Conservation (phyloP, 1,140 invertebrate species). For the Platyura marginata region DNA sequence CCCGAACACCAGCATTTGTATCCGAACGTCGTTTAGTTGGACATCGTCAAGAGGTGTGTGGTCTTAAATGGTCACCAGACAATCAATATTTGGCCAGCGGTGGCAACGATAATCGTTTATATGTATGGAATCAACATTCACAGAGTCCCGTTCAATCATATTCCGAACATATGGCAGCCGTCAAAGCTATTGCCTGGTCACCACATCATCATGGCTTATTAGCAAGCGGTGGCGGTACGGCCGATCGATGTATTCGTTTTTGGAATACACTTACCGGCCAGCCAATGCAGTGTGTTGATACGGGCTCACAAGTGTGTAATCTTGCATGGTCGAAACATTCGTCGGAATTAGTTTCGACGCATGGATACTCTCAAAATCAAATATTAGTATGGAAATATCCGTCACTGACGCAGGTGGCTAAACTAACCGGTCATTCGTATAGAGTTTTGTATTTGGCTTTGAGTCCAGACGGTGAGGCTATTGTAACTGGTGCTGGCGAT, state of each 20-base stretch:
- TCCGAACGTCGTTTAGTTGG: constrained; percentile 65
- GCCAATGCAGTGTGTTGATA: constrained; percentile 97
- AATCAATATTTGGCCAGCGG: constrained; percentile 96
- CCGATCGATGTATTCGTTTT: constrained; percentile 93
- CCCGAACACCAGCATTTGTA: constrained; percentile 63
- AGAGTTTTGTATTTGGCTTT: constrained; percentile 93
- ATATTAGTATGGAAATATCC: constrained; percentile 99
- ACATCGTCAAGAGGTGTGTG: constrained; percentile 96
- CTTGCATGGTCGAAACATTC: constrained; percentile 98
- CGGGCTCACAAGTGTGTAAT: constrained; percentile 97
- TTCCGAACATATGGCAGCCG: constrained; percentile 93
- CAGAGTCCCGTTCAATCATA: constrained; percentile 86
- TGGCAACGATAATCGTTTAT: constrained; percentile 96
- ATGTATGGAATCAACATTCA: constrained; percentile 92
- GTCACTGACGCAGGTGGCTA: constrained; percentile 82
- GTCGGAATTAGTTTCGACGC: constrained; percentile 93
- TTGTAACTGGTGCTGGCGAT: constrained; percentile 97
- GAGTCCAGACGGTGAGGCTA: constrained; percentile 97
- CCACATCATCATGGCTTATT: constrained; percentile 96
- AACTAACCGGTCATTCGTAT: constrained; percentile 95
- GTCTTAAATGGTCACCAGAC: constrained; percentile 98
- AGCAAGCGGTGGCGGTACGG: constrained; percentile 95
- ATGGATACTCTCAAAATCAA: constrained; percentile 99
- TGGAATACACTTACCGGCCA: constrained; percentile 99
- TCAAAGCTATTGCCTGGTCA: constrained; percentile 99